Percentiles rank a stretch among this genome's conserved stretches.
phyloP scores from a whole-genome alignment of 1,140 invertebrate species.

The Wasmannia auropunctata region DNA sequence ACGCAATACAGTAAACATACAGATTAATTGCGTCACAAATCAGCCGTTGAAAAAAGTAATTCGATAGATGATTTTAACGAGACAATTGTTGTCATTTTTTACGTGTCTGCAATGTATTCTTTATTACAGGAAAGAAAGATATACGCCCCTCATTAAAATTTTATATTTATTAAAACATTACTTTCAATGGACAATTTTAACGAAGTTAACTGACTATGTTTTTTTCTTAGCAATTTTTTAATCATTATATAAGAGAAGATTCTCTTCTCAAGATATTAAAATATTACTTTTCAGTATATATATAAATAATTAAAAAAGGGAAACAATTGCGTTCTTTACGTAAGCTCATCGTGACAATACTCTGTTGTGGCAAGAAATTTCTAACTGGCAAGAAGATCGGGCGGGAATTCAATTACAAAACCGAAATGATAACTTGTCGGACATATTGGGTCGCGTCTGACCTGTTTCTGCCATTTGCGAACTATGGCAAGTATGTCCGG shows the following conservation, averaged over 20 bases:
- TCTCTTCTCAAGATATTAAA: background rate
- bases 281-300: background rate
- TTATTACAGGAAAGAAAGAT: background rate
- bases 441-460: slow-evolving; percentile 45
- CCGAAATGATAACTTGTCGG: slow-evolving; percentile 46
- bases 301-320: background rate
- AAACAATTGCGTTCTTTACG: background rate
- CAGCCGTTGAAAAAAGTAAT: background rate
- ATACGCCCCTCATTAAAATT: background rate
- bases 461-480: slow-evolving; percentile 48
- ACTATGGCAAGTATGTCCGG: slow-evolving; percentile 57
- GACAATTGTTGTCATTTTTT: background rate
- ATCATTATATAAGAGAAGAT: background rate
- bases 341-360: background rate
- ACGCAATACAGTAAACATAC: background rate
- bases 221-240: background rate
- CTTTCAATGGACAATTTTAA: background rate
- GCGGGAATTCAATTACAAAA: slow-evolving; percentile 42
- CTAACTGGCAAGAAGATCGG: background rate
- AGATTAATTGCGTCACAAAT: background rate
- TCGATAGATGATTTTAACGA: slow-evolving; percentile 1
- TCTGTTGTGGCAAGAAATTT: slow-evolving; percentile 10
- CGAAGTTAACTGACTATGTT: background rate
- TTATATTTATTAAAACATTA: background rate
- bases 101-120: background rate